Evolutionary conservation across 2,797 vertebrate species (phyloP).

Genomic region (Loriculus beryllinus): DNA sequence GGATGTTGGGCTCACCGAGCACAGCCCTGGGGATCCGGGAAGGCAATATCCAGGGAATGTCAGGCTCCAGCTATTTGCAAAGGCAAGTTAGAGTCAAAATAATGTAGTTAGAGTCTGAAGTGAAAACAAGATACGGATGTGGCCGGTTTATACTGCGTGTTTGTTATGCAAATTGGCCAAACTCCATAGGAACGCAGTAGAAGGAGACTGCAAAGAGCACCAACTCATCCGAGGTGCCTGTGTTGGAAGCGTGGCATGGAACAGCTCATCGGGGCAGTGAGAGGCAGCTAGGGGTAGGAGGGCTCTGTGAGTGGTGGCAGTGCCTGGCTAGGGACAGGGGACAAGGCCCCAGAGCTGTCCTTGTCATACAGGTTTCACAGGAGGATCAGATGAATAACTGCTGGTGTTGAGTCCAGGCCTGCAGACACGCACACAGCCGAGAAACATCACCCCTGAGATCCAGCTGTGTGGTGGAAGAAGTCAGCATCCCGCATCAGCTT

Average conservation of each 20-base stretch:
- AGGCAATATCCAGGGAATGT: rapidly evolving
- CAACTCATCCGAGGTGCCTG: background rate
- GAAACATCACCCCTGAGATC: background rate
- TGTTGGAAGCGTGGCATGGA: rapidly evolving
- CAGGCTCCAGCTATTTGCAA: background rate
- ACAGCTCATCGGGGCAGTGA: background rate
- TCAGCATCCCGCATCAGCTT: background rate
- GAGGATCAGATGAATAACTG: background rate
- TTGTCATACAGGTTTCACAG: background rate
- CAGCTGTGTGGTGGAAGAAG: background rate
- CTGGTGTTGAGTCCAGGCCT: background rate
- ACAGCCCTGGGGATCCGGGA: background rate
- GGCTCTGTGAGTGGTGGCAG: rapidly evolving
- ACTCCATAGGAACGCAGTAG: background rate
- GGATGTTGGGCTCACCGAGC: background rate
- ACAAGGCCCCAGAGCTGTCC: background rate
- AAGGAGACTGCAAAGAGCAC: conserved; percentile 2
- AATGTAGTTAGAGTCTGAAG: background rate
- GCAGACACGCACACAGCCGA: background rate
- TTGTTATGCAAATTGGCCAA: conserved; percentile 37
- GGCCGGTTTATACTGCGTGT: background rate
- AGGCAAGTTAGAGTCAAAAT: background rate
- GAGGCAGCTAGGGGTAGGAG: rapidly evolving
- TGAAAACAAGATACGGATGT: background rate
- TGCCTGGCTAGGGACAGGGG: background rate